These are phyloP conservation scores for Thamnaconus septentrionalis DNA, from an alignment of 2,113 vertebrate species.

Conservation along the genomic window DNA sequence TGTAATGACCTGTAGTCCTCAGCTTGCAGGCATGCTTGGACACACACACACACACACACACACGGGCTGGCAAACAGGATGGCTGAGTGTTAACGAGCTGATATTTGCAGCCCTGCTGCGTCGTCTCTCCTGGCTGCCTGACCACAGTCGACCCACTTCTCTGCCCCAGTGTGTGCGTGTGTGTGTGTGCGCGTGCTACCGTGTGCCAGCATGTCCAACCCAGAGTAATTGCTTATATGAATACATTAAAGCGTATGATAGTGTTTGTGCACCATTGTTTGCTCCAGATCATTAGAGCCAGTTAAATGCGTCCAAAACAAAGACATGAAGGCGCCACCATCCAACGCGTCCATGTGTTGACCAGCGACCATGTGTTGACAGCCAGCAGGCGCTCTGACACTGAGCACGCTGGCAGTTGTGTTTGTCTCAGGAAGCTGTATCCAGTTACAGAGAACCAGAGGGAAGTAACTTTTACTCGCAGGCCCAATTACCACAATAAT, in stretches of 20 bases:
- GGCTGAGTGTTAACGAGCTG: constrained; percentile 58
- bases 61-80: constrained; percentile 30
- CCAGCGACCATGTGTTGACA: too few relatives aligned
- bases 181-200: not conserved
- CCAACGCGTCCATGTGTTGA: constrained; percentile 36
- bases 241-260: not conserved
- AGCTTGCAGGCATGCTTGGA: constrained; percentile 4
- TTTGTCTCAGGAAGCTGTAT: too few relatives aligned
- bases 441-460: too few relatives aligned
- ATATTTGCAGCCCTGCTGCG: constrained; percentile 57
- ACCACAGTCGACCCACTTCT: constrained; percentile 40
- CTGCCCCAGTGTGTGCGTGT: constrained; percentile 20
- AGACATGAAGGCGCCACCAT: constrained; percentile 1
- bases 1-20: constrained; percentile 63
- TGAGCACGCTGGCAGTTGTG: too few relatives aligned
- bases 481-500: too few relatives aligned
- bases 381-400: too few relatives aligned
- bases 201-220: not conserved
- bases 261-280: constrained; percentile 24
- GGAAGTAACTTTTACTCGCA: too few relatives aligned
- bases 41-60: not conserved
- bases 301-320: constrained; percentile 35
- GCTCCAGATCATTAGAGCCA: constrained; percentile 27
- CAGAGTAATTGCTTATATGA: constrained; percentile 9
- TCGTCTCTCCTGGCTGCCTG: constrained; percentile 45